Evolutionary conservation across 2,888 invertebrate species (phyloP).

Genomic region (Lepidocyrtinus sp.): DNA sequence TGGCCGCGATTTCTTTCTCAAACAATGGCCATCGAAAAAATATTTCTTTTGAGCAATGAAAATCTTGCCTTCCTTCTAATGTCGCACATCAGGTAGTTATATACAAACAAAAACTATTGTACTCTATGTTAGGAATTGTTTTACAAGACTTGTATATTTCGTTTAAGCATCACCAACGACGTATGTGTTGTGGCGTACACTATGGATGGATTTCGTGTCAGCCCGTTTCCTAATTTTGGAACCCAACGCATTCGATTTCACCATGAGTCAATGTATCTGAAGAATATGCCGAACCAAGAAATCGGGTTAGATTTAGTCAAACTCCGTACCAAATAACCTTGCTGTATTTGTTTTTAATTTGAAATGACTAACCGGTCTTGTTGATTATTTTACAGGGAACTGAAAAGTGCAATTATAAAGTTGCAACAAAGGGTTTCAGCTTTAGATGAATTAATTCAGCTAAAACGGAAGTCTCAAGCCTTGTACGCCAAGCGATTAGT

Average conservation of each 20-base stretch:
- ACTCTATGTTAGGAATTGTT: too few relatives aligned
- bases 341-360: too few relatives aligned
- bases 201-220: constrained; percentile 25
- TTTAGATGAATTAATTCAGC: not conserved
- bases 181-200: too few relatives aligned
- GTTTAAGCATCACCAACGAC: too few relatives aligned
- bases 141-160: too few relatives aligned
- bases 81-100: constrained; percentile 31
- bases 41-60: constrained; percentile 44
- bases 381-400: not conserved
- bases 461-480: not conserved
- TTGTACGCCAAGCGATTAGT: not conserved
- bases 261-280: constrained; percentile 11
- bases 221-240: constrained; percentile 30
- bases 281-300: constrained; percentile 17
- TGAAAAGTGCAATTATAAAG: not conserved
- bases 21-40: constrained; percentile 23
- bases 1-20: constrained; percentile 35
- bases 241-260: constrained; percentile 20
- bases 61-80: constrained; percentile 38
- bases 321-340: too few relatives aligned
- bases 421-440: not conserved
- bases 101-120: not conserved
- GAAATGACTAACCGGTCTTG: too few relatives aligned
- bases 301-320: constrained; percentile 25